Conservation (phyloP, 2,113 vertebrate genomes). For the Petromus typicus region DNA sequence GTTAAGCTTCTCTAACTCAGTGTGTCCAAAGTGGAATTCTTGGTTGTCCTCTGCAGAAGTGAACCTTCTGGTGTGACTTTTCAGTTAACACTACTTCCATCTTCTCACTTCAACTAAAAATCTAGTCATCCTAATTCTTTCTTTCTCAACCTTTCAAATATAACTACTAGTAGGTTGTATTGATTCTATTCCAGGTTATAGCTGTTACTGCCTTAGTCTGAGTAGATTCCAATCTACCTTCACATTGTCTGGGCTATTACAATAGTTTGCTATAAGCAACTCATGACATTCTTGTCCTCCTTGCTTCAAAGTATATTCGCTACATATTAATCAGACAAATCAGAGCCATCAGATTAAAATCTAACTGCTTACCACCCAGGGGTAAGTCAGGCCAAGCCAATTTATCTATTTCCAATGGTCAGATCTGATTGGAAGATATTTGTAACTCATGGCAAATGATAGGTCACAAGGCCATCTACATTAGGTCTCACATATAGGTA, state of each 20-base stretch:
- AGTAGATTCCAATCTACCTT: background rate
- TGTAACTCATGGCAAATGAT: background rate
- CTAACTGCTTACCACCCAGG: background rate
- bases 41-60: background rate
- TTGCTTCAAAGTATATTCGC: background rate
- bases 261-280: background rate
- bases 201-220: background rate
- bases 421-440: conserved; percentile 24
- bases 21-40: background rate
- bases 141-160: background rate
- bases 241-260: background rate
- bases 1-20: background rate
- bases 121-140: background rate
- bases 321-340: background rate
- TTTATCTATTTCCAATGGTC: background rate
- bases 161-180: background rate
- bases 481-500: background rate
- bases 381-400: background rate
- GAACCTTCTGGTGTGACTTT: background rate
- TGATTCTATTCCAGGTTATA: background rate
- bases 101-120: background rate
- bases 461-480: background rate
- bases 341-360: conserved; percentile 26
- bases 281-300: background rate
- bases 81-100: background rate